Evolutionary conservation across 2,113 vertebrate species (phyloP), one percentile per base, ranked within the genome.

Genomic region (Hippocampus comes): DNA sequence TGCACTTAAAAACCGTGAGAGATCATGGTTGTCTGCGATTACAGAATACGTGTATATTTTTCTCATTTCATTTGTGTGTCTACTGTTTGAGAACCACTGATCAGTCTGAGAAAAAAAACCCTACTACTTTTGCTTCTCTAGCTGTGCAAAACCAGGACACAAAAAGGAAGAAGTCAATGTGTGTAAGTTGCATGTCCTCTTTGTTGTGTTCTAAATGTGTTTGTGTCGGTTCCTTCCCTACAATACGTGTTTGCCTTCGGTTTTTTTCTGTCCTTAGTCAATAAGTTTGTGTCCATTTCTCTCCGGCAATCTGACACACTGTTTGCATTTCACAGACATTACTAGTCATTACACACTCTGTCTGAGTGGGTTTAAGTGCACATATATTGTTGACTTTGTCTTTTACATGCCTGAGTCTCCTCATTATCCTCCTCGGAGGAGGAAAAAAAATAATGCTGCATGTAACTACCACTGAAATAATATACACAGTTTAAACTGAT

Each of bases 261-360:
- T 56, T 69, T 56, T 69, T 56, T 42, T 69, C 27, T 57, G 10
- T 42, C 23, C 51, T 21, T n/a, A 30, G 27, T 53, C 21, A 53
- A 68, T 53, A 49, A 68, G 67, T 68, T 34, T 49, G 21, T 42
- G 43, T 49, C 48, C n/a, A 27, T 73, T 42, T 64, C 25, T 65
- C 61, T 61, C 18, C 10, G 27, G 18, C 38, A 53, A 42, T 55
- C 66, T 34, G 48, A 69, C 34, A 60, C 68, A 71, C 41, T 78
- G 77, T 89, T 89, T 89, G 86, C 74, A 76, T 88, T 88, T 88
- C 88, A 85, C 86, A 88, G 73, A 82, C 79, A 23, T 78, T 61
- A 70, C 65, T 12, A 30, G 17, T 46, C 42, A 61, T 48, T 71
- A 20, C 55, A 30, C n/a, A 30, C 41, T 30, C 21, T 70, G 38